phyloP scores from a whole-genome alignment of 1,140 invertebrate genomes.

The Drosophila cardini region DNA sequence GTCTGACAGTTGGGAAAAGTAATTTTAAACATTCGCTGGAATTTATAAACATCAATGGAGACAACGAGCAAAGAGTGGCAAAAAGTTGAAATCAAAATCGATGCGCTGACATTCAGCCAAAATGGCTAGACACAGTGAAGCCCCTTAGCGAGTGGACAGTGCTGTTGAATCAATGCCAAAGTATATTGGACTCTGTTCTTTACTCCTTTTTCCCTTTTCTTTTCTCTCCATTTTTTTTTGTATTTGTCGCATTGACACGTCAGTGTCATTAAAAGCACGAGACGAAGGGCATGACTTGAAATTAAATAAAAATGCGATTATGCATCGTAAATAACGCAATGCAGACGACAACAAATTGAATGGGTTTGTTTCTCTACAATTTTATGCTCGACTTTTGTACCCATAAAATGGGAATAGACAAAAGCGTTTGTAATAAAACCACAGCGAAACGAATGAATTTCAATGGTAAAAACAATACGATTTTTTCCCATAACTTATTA shows the following conservation, averaged over 20 bases:
- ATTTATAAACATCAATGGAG: constrained; percentile 46
- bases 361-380: constrained; percentile 6
- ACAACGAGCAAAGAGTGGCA: constrained; percentile 24
- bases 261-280: constrained; percentile 69
- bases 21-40: constrained; percentile 62
- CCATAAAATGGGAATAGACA: constrained; percentile 15
- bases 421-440: neutral
- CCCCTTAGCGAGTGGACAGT: constrained; percentile 75
- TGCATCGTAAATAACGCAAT: constrained; percentile 69
- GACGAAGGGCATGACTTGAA: constrained; percentile 34
- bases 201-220: too few species aligned
- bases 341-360: constrained; percentile 56
- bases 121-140: constrained; percentile 63
- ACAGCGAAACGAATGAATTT: neutral
- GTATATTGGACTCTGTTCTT: constrained; percentile 51
- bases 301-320: constrained; percentile 83
- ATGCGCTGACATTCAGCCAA: constrained; percentile 73
- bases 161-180: constrained; percentile 75
- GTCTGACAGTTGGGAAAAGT: constrained; percentile 65
- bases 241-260: constrained; percentile 75
- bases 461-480: too few species aligned
- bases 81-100: constrained; percentile 54
- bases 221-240: constrained; percentile 11
- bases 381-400: neutral
- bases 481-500: too few species aligned